phyloP scores from a whole-genome alignment of 2,888 invertebrate species.

The Taenaris catops region DNA sequence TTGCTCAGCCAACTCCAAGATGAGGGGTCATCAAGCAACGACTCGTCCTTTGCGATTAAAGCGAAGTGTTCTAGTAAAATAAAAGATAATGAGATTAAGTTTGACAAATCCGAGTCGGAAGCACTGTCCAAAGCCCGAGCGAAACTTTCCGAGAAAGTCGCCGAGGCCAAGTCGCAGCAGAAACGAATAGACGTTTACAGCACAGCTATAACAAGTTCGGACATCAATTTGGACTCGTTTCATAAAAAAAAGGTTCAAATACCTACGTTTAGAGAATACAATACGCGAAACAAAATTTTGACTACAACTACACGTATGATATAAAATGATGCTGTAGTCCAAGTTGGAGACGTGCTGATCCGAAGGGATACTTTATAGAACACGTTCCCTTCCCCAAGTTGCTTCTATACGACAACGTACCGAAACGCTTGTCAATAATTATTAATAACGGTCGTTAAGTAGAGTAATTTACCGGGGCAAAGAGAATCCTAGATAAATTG shows the following conservation, averaged over 20 bases:
- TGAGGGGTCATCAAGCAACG: slow-evolving; percentile 75
- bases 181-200: slow-evolving; percentile 76
- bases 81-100: slow-evolving; percentile 41
- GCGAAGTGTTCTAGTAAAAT: slow-evolving; percentile 41
- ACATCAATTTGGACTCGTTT: slow-evolving; percentile 75
- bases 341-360: no score
- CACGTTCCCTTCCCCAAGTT: no score
- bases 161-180: slow-evolving; percentile 59
- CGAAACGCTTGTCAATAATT: no score
- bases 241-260: no score
- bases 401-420: no score
- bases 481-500: no score
- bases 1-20: slow-evolving; percentile 75
- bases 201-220: slow-evolving; percentile 70
- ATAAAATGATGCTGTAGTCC: slow-evolving; percentile 36
- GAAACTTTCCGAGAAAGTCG: slow-evolving; percentile 64
- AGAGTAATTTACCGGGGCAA: no score
- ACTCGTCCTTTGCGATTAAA: slow-evolving; percentile 67
- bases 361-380: no score
- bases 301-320: no score
- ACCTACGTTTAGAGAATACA: no score
- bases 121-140: slow-evolving; percentile 64
- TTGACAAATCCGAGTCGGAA: slow-evolving; percentile 56
- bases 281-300: no score
- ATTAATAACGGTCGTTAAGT: no score